Conservation (phyloP, 1,140 invertebrate genomes). For the Wasmannia auropunctata region DNA sequence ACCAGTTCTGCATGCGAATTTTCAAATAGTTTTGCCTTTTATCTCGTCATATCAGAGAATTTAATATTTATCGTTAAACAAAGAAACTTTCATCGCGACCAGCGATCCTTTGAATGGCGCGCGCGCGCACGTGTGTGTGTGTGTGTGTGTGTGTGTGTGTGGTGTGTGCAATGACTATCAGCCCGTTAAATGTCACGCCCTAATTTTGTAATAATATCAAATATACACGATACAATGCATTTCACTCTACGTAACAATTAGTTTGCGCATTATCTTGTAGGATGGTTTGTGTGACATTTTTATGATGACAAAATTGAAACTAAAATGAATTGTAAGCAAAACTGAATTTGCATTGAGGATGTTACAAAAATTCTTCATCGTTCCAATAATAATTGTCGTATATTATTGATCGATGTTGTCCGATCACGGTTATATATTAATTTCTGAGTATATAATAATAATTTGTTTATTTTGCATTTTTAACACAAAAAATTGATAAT, state of each 20-base stretch:
- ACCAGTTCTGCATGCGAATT: conserved; percentile 10
- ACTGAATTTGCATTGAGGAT: neutral
- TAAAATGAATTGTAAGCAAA: neutral
- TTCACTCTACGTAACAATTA: neutral
- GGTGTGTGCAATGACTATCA: too few relatives aligned
- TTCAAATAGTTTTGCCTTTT: conserved; percentile 9
- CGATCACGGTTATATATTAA: neutral
- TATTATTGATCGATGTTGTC: neutral
- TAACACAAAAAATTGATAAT: neutral
- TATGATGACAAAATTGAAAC: neutral
- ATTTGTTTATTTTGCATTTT: neutral
- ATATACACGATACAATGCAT: neutral
- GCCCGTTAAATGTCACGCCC: neutral
- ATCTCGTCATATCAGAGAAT: conserved; percentile 5
- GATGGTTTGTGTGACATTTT: neutral
- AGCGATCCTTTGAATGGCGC: neutral
- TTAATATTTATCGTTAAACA: conserved; percentile 28
- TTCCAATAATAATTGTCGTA: neutral
- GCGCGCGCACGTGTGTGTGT: too few relatives aligned
- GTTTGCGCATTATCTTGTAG: neutral
- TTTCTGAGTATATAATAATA: too few relatives aligned
- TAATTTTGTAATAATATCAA: neutral
- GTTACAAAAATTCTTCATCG: neutral
- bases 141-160: too few relatives aligned
- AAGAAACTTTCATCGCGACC: conserved; percentile 36